Conservation (phyloP, 2,888 invertebrate genomes). For the Taphrorychus bicolor region DNA sequence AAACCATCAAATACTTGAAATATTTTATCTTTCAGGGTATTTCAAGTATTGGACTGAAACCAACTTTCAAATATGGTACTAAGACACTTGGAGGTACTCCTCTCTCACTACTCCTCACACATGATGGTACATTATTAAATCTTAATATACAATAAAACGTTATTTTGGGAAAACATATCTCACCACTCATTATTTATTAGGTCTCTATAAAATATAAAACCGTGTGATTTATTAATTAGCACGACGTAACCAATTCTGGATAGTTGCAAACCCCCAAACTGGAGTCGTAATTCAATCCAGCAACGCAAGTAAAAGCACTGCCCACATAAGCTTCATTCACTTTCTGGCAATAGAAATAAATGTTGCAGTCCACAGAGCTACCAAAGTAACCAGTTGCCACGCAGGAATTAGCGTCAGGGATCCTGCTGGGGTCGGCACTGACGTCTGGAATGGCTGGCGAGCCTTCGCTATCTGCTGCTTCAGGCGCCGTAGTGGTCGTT, state of each 20-base stretch:
- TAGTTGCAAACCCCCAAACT: constrained; percentile 57
- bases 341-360: constrained; percentile 59
- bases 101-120: too few species aligned
- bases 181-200: background rate
- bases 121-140: too few species aligned
- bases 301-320: constrained; percentile 55
- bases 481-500: background rate
- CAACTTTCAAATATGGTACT: too few species aligned
- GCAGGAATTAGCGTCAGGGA: constrained; percentile 50
- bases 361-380: constrained; percentile 57
- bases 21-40: too few species aligned
- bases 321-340: constrained; percentile 46
- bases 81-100: too few species aligned
- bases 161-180: too few species aligned
- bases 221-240: too few species aligned
- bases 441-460: background rate
- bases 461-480: background rate
- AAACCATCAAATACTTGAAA: too few species aligned
- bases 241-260: background rate
- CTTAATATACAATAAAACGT: too few species aligned
- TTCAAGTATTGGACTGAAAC: too few species aligned
- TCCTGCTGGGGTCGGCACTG: background rate
- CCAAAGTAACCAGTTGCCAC: constrained; percentile 58
- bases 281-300: constrained; percentile 57
- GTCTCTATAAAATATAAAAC: too few species aligned